phyloP scores from a whole-genome alignment of 2,113 vertebrate species.

The Blennius ocellaris region DNA sequence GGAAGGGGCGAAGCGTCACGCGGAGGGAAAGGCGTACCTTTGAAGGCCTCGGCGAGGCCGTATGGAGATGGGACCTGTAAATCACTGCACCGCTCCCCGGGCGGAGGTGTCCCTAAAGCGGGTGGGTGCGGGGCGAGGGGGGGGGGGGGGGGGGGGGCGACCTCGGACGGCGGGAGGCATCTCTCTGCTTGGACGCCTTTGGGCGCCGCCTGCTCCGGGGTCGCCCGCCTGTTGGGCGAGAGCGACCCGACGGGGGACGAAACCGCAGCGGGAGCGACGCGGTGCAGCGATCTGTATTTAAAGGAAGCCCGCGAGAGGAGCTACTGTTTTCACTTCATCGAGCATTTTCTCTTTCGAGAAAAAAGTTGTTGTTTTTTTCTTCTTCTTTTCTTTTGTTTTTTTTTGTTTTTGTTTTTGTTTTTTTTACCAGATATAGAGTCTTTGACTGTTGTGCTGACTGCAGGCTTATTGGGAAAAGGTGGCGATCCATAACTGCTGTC shows the following conservation, averaged over 20 bases:
- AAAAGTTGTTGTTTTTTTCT: conserved; percentile 32
- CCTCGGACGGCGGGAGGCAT: conserved; percentile 29
- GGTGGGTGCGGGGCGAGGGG: conserved; percentile 12
- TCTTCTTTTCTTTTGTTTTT: too few species aligned
- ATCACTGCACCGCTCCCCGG: conserved; percentile 50
- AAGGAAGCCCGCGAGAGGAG: too few species aligned
- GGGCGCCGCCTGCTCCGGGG: conserved; percentile 39
- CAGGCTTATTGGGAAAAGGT: conserved; percentile 59
- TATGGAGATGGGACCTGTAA: conserved; percentile 62
- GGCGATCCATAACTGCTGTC: conserved; percentile 71
- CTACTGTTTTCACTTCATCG: too few species aligned
- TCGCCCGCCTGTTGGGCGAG: conserved; percentile 53
- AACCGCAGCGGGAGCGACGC: conserved; percentile 43
- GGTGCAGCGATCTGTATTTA: background rate
- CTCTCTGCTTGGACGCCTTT: conserved; percentile 35
- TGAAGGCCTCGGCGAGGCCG: conserved; percentile 41
- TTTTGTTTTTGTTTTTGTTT: too few species aligned
- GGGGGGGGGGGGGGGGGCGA: conserved; percentile 15
- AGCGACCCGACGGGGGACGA: conserved; percentile 40
- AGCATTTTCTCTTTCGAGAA: background rate
- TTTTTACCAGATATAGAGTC: conserved; percentile 26
- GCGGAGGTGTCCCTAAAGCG: conserved; percentile 35
- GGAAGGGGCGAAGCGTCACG: conserved; percentile 44
- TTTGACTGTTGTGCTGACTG: conserved; percentile 45
- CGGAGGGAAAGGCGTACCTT: conserved; percentile 48